phyloP scores from a whole-genome alignment of 1,140 invertebrate species.

The Sycophaga agraensis region DNA sequence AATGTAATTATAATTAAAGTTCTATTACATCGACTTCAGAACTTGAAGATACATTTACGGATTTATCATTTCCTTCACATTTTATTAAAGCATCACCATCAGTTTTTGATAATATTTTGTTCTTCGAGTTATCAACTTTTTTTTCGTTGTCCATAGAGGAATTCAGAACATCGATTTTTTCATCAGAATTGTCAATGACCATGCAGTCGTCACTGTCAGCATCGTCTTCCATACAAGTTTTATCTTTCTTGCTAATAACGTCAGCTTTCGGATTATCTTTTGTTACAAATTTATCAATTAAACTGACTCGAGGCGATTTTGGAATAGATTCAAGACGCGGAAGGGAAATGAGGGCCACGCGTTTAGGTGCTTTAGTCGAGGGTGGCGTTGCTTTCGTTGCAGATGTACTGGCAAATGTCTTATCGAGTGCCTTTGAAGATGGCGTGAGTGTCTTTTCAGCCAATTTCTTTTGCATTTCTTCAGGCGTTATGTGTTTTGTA shows the following conservation, averaged over 20 bases:
- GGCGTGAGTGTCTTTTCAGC: not conserved
- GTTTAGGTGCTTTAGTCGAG: conserved; percentile 41
- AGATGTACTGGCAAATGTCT: conserved; percentile 4
- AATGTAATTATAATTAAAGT: not conserved
- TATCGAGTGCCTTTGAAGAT: conserved; percentile 30
- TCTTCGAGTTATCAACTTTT: not conserved
- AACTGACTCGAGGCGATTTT: conserved; percentile 36
- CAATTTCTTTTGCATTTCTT: conserved; percentile 55
- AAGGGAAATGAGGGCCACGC: conserved; percentile 46
- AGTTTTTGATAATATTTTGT: not conserved
- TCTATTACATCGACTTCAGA: not conserved
- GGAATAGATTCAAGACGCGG: conserved; percentile 40
- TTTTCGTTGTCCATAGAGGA: not conserved
- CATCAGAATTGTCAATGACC: conserved; percentile 27
- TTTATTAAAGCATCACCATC: not conserved
- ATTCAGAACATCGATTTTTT: not conserved
- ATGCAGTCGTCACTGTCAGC: conserved; percentile 26
- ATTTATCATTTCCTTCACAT: not conserved
- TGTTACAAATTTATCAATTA: conserved; percentile 35
- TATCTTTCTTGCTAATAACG: not conserved
- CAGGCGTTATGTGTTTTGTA: conserved; percentile 59
- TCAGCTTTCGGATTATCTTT: not conserved
- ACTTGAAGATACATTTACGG: not conserved
- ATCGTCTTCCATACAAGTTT: not conserved
- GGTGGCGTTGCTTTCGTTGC: conserved; percentile 23